These are phyloP conservation scores for Atherix ibis DNA, from an alignment of 2,888 invertebrate species.

Conservation along the genomic window DNA sequence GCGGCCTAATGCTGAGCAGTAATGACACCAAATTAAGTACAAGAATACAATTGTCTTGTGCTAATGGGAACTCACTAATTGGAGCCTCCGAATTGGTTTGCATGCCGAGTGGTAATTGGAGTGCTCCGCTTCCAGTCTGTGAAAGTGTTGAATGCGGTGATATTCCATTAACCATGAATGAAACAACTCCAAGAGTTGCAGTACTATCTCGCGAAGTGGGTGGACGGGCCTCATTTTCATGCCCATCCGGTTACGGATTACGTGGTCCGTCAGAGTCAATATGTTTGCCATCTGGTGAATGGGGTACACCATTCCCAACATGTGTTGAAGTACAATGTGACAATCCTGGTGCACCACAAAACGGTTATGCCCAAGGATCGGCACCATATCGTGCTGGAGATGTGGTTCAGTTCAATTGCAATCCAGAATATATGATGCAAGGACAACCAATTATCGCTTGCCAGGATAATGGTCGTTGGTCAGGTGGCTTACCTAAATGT, in stretches of 20 bases:
- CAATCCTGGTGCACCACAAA: slow-evolving; percentile 53
- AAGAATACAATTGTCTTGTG: slow-evolving; percentile 55
- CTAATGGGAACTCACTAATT: slow-evolving; percentile 64
- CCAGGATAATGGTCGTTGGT: slow-evolving; percentile 76
- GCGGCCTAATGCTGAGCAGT: slow-evolving; percentile 56
- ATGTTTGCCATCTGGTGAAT: slow-evolving; percentile 61
- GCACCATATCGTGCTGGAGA: slow-evolving; percentile 71
- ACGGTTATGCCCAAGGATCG: slow-evolving; percentile 63
- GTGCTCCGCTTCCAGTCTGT: slow-evolving; percentile 63
- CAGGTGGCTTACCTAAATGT: slow-evolving; percentile 72
- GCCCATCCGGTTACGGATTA: slow-evolving; percentile 60
- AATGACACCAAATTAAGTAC: slow-evolving; percentile 60
- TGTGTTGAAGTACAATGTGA: slow-evolving; percentile 72
- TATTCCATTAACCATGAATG: slow-evolving; percentile 39
- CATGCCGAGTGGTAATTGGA: slow-evolving; percentile 77
- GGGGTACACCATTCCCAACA: slow-evolving; percentile 60
- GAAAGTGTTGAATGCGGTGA: slow-evolving; percentile 78
- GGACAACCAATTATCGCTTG: slow-evolving; percentile 81
- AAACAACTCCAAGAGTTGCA: slow-evolving; percentile 51
- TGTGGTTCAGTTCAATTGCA: slow-evolving; percentile 74
- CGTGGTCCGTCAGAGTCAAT: slow-evolving; percentile 58
- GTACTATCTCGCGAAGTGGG: slow-evolving; percentile 66
- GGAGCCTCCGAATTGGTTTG: slow-evolving; percentile 59
- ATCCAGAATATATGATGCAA: slow-evolving; percentile 76
- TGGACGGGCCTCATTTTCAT: slow-evolving; percentile 64